These are phyloP conservation scores for Chrysaora quinquecirrha DNA, from an alignment of 30 jellyfish, hydroid and myxozoan genomes.

Conservation along the genomic window DNA sequence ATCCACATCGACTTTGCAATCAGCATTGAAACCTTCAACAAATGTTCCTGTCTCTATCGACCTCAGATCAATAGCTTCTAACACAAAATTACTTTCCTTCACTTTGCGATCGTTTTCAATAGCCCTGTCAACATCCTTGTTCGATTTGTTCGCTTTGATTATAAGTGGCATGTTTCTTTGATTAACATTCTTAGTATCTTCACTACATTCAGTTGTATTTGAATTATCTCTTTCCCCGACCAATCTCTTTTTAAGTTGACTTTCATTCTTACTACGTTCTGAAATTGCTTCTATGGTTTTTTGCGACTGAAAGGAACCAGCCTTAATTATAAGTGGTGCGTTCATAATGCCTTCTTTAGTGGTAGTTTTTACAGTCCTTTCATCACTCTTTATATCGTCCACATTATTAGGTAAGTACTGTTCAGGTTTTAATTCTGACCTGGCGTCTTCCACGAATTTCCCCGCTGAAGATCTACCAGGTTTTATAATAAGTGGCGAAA, in stretches of 20 bases:
- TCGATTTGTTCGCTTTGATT: conserved; percentile 1
- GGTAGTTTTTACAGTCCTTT: not conserved
- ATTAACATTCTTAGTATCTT: too few relatives aligned
- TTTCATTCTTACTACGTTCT: not conserved
- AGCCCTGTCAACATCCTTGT: not conserved
- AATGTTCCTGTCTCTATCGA: too few relatives aligned
- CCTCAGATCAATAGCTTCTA: not conserved
- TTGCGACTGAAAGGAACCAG: not conserved
- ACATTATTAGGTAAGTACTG: not conserved
- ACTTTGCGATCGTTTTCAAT: not conserved
- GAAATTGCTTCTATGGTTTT: too few relatives aligned
- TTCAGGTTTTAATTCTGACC: not conserved
- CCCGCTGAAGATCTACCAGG: not conserved
- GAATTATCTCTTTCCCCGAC: too few relatives aligned
- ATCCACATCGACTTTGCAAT: too few relatives aligned
- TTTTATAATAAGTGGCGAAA: not conserved
- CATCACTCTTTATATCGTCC: not conserved
- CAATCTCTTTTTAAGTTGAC: not conserved
- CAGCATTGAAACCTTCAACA: too few relatives aligned
- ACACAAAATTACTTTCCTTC: not conserved
- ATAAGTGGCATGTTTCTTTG: too few relatives aligned
- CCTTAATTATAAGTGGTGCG: not conserved
- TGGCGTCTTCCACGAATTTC: conserved; percentile 10
- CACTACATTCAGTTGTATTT: too few relatives aligned
- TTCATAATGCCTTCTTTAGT: not conserved